phyloP scores from a whole-genome alignment of 2,797 vertebrate genomes.

The Catamblyrhynchus diadema region DNA sequence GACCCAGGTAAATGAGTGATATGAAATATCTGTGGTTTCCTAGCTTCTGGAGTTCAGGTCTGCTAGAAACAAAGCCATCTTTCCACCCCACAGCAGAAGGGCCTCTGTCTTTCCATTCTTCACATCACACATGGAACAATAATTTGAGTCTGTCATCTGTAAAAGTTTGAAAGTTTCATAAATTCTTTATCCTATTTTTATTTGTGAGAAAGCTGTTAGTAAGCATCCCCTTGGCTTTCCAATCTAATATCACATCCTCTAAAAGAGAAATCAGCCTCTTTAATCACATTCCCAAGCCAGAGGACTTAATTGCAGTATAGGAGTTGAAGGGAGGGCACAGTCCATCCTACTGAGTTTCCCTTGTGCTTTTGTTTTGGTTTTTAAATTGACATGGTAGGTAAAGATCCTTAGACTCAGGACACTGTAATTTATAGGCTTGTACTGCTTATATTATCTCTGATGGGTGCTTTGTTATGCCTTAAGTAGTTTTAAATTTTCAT shows the following conservation, averaged over 20 bases:
- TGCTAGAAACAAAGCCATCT: neutral
- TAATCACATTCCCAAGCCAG: neutral
- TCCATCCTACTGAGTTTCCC: neutral
- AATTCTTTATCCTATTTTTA: neutral
- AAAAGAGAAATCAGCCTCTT: neutral
- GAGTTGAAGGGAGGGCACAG: neutral
- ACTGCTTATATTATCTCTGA: neutral
- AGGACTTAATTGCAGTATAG: neutral
- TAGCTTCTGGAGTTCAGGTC: neutral
- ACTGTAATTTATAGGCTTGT: neutral
- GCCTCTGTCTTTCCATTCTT: neutral
- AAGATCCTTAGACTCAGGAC: neutral
- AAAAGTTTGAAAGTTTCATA: neutral
- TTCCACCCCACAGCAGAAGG: fast-evolving
- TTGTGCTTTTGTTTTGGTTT: neutral
- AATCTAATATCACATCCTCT: neutral
- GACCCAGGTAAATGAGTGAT: neutral
- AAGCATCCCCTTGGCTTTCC: neutral
- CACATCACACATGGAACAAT: neutral
- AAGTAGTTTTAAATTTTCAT: neutral
- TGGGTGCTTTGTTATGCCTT: neutral
- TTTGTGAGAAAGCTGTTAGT: neutral
- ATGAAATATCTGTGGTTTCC: neutral
- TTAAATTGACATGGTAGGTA: fast-evolving
- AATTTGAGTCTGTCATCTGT: neutral